These are phyloP conservation scores for Drosophila affinis DNA, from an alignment of 2,888 invertebrate species.

Conservation along the genomic window DNA sequence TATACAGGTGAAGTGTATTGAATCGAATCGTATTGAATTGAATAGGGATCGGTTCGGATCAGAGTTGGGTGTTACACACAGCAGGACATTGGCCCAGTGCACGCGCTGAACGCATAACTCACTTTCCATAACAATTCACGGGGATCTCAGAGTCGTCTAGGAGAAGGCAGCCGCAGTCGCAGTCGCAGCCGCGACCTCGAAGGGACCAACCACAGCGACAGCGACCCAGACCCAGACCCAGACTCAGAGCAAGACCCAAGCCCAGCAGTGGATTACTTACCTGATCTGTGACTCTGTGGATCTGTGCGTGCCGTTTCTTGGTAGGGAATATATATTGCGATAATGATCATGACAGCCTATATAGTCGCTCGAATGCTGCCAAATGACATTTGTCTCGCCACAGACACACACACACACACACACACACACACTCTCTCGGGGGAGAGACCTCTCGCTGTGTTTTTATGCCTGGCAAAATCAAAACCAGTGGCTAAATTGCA, in stretches of 20 bases:
- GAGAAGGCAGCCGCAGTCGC: neutral
- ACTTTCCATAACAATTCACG: conserved; percentile 59
- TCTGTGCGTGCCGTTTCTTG: conserved; percentile 57
- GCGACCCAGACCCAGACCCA: too few species aligned
- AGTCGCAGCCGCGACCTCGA: neutral
- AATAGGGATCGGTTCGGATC: conserved; percentile 2
- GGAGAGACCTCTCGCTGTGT: conserved; percentile 65
- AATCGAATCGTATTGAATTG: conserved; percentile 14
- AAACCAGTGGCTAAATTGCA: conserved; percentile 83
- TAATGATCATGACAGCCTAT: conserved; percentile 83
- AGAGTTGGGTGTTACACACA: conserved; percentile 44
- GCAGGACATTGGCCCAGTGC: conserved; percentile 72
- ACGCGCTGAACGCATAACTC: conserved; percentile 61
- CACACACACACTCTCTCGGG: conserved; percentile 8
- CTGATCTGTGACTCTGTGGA: conserved; percentile 46
- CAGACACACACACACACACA: conserved; percentile 20
- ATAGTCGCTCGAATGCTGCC: conserved; percentile 82
- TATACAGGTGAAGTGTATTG: neutral
- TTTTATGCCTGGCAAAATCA: conserved; percentile 78
- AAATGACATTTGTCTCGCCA: conserved; percentile 79
- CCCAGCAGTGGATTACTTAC: conserved; percentile 13
- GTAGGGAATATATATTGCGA: conserved; percentile 74
- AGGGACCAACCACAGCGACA: conserved; percentile 80
- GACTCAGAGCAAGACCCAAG: too few species aligned
- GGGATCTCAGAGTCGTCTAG: neutral